A percentile compares a stretch with the other conserved stretches of the same genome.
phyloP scores from a whole-genome alignment of 2,113 vertebrate genomes.

The Chaetorhynchus papuensis region DNA sequence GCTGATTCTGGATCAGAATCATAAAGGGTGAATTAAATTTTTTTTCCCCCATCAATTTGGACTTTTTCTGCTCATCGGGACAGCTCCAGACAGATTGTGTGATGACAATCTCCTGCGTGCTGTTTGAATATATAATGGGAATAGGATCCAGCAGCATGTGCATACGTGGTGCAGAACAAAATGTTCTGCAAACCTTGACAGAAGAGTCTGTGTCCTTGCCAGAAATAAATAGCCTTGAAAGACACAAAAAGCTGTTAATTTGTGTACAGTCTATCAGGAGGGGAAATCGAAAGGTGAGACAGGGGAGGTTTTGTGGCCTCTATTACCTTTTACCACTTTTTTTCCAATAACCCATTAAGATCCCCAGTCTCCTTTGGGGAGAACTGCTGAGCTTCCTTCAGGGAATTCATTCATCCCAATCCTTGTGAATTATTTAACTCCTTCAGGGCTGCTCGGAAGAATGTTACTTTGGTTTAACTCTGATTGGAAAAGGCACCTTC shows the following conservation, averaged over 20 bases:
- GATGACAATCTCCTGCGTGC: slow-evolving; percentile 21
- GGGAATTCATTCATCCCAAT: background rate
- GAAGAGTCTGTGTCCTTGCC: slow-evolving; percentile 52
- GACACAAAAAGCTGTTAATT: slow-evolving; percentile 26
- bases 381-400: background rate
- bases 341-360: background rate
- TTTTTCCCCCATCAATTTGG: background rate
- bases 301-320: background rate
- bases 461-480: background rate
- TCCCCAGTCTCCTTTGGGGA: background rate
- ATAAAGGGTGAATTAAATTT: background rate
- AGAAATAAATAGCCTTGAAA: slow-evolving; percentile 59
- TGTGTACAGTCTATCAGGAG: slow-evolving; percentile 32
- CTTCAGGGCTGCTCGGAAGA: background rate
- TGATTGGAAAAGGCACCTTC: background rate
- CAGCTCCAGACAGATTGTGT: slow-evolving; percentile 42
- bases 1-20: background rate
- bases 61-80: background rate
- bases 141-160: slow-evolving; percentile 36
- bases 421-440: slow-evolving; percentile 18
- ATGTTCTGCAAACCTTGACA: slow-evolving; percentile 59
- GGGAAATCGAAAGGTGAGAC: slow-evolving; percentile 6
- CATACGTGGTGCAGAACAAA: slow-evolving; percentile 44
- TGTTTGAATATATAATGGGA: slow-evolving; percentile 51
- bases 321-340: background rate